phyloP scores from a whole-genome alignment of 2,888 invertebrate genomes.

The Flexamia atlantica region DNA sequence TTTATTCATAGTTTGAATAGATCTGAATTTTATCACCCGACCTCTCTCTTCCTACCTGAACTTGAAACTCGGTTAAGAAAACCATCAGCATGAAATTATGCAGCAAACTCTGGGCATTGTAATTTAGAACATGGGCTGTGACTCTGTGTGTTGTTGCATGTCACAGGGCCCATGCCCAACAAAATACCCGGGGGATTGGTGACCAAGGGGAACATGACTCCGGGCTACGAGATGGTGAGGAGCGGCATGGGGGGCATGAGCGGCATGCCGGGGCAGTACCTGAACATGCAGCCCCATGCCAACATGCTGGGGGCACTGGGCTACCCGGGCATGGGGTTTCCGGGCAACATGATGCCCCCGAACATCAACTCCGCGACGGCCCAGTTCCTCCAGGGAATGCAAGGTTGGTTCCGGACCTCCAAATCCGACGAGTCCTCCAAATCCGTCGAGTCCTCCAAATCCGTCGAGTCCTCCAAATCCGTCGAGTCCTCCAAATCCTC shows the following conservation, averaged over 20 bases:
- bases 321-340: slow-evolving; percentile 71
- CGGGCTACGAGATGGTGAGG: slow-evolving; percentile 79
- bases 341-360: slow-evolving; percentile 76
- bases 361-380: slow-evolving; percentile 85
- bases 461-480: no score
- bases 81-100: no score
- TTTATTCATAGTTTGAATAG: no score
- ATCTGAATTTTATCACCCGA: no score
- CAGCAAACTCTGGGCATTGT: no score
- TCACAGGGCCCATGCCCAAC: slow-evolving; percentile 32
- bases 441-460: no score
- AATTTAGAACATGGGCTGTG: no score
- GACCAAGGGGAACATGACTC: slow-evolving; percentile 74
- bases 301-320: slow-evolving; percentile 70
- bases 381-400: slow-evolving; percentile 91
- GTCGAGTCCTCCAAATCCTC: no score
- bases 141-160: no score
- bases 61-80: no score
- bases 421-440: no score
- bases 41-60: no score
- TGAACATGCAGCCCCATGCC: slow-evolving; percentile 65
- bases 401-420: slow-evolving; percentile 6
- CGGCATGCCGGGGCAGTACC: slow-evolving; percentile 71
- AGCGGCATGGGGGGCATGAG: slow-evolving; percentile 71
- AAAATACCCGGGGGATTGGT: slow-evolving; percentile 75